Evolutionary conservation across 2,113 vertebrate species (phyloP).

Genomic region (Corvus cornix): DNA sequence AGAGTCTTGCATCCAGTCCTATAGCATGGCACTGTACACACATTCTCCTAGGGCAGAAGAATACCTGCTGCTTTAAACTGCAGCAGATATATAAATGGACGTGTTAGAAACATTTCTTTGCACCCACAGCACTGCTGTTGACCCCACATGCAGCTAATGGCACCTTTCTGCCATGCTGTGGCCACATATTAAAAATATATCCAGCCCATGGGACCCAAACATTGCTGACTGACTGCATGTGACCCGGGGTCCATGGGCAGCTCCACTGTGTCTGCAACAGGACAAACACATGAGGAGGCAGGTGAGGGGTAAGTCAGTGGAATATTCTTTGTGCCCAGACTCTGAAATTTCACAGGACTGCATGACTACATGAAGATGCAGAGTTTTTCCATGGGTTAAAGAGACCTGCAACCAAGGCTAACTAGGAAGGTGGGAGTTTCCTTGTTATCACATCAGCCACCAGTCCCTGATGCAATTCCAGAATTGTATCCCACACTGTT

Average conservation of each 20-base stretch:
- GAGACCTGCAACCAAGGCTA: background rate
- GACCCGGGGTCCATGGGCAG: background rate
- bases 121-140: background rate
- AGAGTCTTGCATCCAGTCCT: background rate
- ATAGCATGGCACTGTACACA: too few species aligned
- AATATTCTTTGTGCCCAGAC: background rate
- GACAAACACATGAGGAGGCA: background rate
- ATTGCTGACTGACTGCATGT: background rate
- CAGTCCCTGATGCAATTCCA: background rate
- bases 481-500: background rate
- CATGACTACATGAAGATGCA: background rate
- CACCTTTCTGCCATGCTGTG: background rate
- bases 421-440: background rate
- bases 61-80: background rate
- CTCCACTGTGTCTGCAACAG: fast-evolving
- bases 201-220: background rate
- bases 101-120: background rate
- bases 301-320: background rate
- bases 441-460: background rate
- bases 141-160: background rate
- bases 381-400: background rate
- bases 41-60: background rate
- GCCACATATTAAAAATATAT: background rate
- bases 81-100: background rate
- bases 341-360: background rate